Conservation (phyloP, 1,140 invertebrate species). For the Acyrthosiphon pisum region DNA sequence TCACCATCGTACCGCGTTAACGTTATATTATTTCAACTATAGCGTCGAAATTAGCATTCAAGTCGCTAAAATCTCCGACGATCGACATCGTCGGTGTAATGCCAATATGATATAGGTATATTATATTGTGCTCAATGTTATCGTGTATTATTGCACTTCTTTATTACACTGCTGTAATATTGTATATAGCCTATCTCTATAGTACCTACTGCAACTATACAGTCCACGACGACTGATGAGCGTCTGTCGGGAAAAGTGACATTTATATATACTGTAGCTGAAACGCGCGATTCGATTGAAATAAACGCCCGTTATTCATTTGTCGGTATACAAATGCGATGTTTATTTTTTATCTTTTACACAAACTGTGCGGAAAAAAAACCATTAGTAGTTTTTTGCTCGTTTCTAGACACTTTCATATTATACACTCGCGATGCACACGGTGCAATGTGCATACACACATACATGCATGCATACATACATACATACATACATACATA, state of each 20-base stretch:
- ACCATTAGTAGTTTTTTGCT: background rate
- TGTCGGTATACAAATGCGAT: background rate
- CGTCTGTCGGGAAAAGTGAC: background rate
- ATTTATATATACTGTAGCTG: background rate
- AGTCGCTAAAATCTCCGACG: conserved; percentile 6
- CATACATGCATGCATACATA: background rate
- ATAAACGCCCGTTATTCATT: background rate
- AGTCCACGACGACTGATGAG: conserved; percentile 8
- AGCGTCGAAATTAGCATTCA: background rate
- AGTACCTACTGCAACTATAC: background rate
- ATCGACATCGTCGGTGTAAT: background rate
- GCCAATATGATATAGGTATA: background rate
- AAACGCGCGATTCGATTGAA: background rate
- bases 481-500: background rate
- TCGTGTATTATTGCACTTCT: background rate
- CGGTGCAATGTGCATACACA: no score
- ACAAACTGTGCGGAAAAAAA: background rate
- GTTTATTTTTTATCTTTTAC: background rate
- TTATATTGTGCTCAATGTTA: background rate
- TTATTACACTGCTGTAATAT: background rate
- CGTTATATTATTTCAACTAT: background rate
- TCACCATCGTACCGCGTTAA: background rate
- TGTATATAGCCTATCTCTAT: background rate
- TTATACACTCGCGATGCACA: background rate
- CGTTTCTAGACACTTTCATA: background rate